phyloP scores from a whole-genome alignment of 2,113 vertebrate genomes.

The Melanotaenia duboulayi region DNA sequence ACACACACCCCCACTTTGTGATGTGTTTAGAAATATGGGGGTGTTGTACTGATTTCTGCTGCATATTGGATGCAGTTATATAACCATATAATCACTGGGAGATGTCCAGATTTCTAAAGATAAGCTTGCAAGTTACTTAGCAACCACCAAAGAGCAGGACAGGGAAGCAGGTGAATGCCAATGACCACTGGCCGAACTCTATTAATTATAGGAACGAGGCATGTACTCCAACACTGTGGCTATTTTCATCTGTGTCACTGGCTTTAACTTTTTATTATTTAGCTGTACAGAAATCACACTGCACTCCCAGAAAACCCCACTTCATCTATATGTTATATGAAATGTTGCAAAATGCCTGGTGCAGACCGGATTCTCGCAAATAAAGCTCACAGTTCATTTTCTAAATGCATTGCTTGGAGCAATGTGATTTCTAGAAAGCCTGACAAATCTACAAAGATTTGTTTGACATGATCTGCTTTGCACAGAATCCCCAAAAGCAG shows the following conservation, averaged over 20 bases:
- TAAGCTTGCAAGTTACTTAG: constrained; percentile 74
- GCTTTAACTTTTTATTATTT: constrained; percentile 8
- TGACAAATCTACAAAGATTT: background rate
- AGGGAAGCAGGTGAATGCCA: constrained; percentile 58
- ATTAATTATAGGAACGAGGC: constrained; percentile 46
- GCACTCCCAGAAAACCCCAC: background rate
- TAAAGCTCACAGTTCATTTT: background rate
- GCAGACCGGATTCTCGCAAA: background rate
- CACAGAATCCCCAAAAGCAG: background rate
- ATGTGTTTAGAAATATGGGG: constrained; percentile 66
- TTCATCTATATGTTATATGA: background rate
- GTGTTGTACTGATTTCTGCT: constrained; percentile 55
- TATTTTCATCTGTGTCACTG: constrained; percentile 35
- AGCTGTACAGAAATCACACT: background rate
- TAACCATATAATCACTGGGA: constrained; percentile 59
- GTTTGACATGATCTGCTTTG: constrained; percentile 29
- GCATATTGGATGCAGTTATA: constrained; percentile 60
- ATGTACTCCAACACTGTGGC: constrained; percentile 22
- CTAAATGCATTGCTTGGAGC: background rate
- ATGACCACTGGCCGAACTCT: constrained; percentile 44
- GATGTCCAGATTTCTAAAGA: constrained; percentile 78
- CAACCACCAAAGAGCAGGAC: constrained; percentile 65
- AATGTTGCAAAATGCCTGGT: background rate
- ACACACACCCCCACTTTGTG: constrained; percentile 49
- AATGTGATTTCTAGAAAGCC: background rate